phyloP scores from a whole-genome alignment of 2,113 vertebrate genomes.

The Macaca fascicularis region DNA sequence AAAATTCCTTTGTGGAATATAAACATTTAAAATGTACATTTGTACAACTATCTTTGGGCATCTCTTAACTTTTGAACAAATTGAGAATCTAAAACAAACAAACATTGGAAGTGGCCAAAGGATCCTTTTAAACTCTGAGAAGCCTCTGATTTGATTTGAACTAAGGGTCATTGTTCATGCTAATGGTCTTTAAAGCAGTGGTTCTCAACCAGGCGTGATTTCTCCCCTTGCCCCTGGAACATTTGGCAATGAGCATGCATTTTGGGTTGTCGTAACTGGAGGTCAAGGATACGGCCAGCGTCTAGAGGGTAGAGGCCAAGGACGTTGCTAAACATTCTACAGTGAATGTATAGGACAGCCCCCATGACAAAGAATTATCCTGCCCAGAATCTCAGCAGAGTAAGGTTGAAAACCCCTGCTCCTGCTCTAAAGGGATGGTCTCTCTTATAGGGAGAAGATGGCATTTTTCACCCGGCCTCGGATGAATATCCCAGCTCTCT shows the following conservation, averaged over 20 bases:
- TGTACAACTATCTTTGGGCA: neutral
- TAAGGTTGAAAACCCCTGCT: neutral
- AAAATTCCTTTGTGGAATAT: neutral
- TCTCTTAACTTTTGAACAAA: neutral
- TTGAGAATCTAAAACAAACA: neutral
- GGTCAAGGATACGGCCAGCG: too few species aligned
- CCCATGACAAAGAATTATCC: neutral
- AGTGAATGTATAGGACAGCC: neutral
- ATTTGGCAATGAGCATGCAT: neutral
- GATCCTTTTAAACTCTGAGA: neutral
- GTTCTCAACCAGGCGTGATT: neutral
- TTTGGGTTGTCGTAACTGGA: neutral
- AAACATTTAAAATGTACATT: neutral
- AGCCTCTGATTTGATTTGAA: neutral
- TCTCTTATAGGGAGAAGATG: conserved; percentile 95
- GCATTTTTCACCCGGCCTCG: conserved; percentile 97
- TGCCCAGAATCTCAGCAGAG: rapidly evolving
- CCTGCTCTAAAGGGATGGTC: conserved; percentile 31
- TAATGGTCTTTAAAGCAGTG: neutral
- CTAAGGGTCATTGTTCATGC: neutral
- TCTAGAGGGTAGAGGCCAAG: neutral
- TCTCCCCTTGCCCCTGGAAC: neutral
- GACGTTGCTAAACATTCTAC: neutral
- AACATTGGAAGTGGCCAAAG: neutral
- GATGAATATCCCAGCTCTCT: conserved; percentile 92